Evolutionary conservation across 92 coral and sea anemone species (phyloP).

Genomic region (Micromussa lordhowensis): DNA sequence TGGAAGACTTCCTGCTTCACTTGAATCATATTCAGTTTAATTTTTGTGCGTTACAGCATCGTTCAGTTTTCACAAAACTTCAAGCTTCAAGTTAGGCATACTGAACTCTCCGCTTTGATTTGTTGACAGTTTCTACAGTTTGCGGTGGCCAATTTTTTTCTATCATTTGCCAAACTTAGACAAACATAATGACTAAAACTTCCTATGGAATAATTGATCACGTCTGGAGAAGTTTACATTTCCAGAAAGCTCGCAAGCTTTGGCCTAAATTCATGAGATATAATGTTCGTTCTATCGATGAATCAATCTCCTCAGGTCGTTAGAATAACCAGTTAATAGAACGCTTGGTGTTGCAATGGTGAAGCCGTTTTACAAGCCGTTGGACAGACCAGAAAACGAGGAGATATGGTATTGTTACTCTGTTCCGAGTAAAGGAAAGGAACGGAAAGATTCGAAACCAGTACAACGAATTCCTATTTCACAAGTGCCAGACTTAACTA

Average conservation of each 20-base stretch:
- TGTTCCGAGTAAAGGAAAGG: constrained; percentile 4
- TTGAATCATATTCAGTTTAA: not conserved
- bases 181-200: not conserved
- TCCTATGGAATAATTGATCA: not conserved
- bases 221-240: not conserved
- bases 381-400: constrained; percentile 80
- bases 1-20: not conserved
- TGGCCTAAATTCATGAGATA: not conserved
- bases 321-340: not conserved
- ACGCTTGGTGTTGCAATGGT: constrained; percentile 19
- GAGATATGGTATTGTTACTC: constrained; percentile 72
- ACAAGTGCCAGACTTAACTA: constrained; percentile 72
- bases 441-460: not conserved
- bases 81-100: not conserved
- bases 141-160: not conserved
- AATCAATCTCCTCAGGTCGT: not conserved
- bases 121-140: not conserved
- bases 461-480: constrained; percentile 43
- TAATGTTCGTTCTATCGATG: not conserved
- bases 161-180: not conserved
- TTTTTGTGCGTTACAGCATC: not conserved
- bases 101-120: not conserved
- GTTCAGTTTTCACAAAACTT: not conserved
- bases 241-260: not conserved
- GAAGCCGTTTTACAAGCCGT: constrained; percentile 76